Base-by-base conservation (phyloP, 2,888 invertebrate species). In the Ormyrus thymus region DNA sequence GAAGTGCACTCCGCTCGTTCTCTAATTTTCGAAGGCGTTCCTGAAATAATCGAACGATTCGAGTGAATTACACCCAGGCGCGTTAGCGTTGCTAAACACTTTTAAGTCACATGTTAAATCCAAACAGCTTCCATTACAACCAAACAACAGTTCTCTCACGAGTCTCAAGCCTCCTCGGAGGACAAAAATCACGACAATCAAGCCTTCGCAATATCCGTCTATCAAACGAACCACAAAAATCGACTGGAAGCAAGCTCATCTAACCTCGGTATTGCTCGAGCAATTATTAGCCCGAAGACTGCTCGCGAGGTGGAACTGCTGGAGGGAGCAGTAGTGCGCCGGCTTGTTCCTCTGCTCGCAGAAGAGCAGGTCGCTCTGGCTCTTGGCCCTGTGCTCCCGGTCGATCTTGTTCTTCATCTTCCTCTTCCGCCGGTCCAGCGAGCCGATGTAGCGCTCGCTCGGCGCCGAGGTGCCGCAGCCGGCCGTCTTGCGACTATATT, bases 1-100 rank as follows among this genome's bases (percentile, higher is more conserved):
- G 95, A 80, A 98, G 91, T 79, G 96, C 95, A 87, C 97, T 97
- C 86, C 97, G 96, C 89, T 98, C 98, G 73, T 94, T 94, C 89
- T 98, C 97, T 87, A 98, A 91, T 79, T 97, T 94, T 68, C 95
- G 93, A 81, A 97, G 91, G 71, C 96, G 94, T 85, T 97, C 97
- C 94, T 94, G 90, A 45, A 92, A 92, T 81, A 78, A 84, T 10
- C 2, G 58, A 59, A 70, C 29, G 0, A 72, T 61, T 2, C 7
- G 61, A 11, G 43, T 72, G 43, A 50, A 29, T 43, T 10, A 43
- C 4, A 61, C 6, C 9, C 29, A 4, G 29, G 29, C 29, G 1
- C 29, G 3, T 29, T 29, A 2, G 29, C 29, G 3, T 29, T 29
- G 29, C 4, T 29, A 29, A 29, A 29, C 29, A 29, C 4, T 29